phyloP scores from a whole-genome alignment of 2,113 vertebrate species.

The Laticauda colubrina region DNA sequence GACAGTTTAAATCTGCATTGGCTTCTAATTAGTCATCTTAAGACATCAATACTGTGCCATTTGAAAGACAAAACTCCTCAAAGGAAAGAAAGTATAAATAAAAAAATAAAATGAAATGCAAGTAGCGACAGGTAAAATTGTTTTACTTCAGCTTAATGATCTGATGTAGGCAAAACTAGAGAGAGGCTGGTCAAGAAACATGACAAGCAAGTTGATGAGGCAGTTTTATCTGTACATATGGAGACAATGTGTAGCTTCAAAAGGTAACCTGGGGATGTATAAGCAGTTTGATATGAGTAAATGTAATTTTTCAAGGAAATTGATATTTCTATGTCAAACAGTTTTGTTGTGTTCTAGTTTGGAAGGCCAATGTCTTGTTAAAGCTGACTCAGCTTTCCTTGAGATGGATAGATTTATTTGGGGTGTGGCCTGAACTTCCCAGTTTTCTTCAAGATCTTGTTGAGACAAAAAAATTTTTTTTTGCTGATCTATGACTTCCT shows the following conservation, averaged over 20 bases:
- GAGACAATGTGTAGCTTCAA: not conserved
- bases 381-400: not conserved
- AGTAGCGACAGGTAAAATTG: not conserved
- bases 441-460: conserved; percentile 8
- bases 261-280: not conserved
- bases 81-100: not conserved
- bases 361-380: not conserved
- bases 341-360: not conserved
- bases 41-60: not conserved
- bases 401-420: not conserved
- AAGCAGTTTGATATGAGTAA: not conserved
- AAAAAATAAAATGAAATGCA: not conserved
- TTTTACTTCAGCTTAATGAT: not conserved
- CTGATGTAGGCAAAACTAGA: not conserved
- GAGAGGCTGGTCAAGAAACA: not conserved
- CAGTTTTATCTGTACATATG: not conserved
- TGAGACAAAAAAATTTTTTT: not conserved
- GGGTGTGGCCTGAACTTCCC: conserved; percentile 25
- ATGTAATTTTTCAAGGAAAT: not conserved
- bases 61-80: not conserved
- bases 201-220: not conserved
- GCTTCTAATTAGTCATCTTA: not conserved
- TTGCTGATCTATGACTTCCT: conserved; percentile 24
- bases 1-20: not conserved
- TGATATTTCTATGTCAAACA: not conserved